Percentiles rank a stretch among this genome's conserved stretches.
These are phyloP conservation scores for Boleophthalmus pectinirostris DNA, from an alignment of 2,113 vertebrate species.

Conservation along the genomic window DNA sequence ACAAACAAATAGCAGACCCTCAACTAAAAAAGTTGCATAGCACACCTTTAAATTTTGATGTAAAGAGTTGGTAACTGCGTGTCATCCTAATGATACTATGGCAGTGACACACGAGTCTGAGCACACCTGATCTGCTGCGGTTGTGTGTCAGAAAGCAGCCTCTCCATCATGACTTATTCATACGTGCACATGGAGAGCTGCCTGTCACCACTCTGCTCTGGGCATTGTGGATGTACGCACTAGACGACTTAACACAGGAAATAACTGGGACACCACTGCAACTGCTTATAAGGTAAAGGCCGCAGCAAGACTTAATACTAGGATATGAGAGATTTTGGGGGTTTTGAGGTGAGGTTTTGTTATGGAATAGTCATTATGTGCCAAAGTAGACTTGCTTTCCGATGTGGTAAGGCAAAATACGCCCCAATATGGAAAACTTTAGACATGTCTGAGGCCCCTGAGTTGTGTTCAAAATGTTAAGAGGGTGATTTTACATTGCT, in stretches of 20 bases:
- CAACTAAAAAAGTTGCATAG: background rate
- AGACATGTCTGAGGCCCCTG: slow-evolving; percentile 58
- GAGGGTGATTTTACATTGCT: background rate
- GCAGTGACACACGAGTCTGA: slow-evolving; percentile 48
- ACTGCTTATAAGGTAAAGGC: slow-evolving; percentile 38
- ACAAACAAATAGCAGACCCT: background rate
- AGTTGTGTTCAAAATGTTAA: slow-evolving; percentile 47
- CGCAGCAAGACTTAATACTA: slow-evolving; percentile 8
- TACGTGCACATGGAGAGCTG: slow-evolving; percentile 25
- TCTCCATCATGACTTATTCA: slow-evolving; percentile 71
- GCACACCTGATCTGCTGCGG: slow-evolving; percentile 56
- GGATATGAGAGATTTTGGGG: slow-evolving; percentile 5
- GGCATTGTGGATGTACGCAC: slow-evolving; percentile 27
- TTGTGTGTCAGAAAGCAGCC: slow-evolving; percentile 50
- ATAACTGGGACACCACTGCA: slow-evolving; percentile 13
- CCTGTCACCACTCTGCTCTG: slow-evolving; percentile 20
- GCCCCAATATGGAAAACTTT: slow-evolving; percentile 68
- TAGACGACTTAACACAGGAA: slow-evolving; percentile 1
- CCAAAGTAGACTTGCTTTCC: slow-evolving; percentile 57
- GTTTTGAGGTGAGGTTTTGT: slow-evolving; percentile 32
- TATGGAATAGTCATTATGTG: slow-evolving; percentile 66
- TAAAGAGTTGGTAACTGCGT: background rate
- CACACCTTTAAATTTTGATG: background rate
- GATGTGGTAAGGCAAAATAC: slow-evolving; percentile 64
- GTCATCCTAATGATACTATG: slow-evolving; percentile 11